These are phyloP conservation scores for Dryobota labecula DNA, from an alignment of 2,888 invertebrate genomes.

Conservation along the genomic window DNA sequence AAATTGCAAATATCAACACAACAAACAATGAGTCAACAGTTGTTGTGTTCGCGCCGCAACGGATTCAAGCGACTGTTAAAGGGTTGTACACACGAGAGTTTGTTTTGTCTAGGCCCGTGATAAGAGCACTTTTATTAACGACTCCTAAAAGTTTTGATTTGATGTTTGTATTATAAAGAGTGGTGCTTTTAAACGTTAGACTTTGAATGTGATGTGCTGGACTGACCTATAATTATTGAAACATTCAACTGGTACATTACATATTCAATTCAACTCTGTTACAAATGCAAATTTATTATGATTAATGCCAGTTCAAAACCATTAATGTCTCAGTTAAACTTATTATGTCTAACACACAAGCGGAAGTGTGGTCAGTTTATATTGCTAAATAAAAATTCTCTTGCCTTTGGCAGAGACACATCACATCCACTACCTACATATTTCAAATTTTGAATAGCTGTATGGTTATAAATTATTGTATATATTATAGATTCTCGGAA, in stretches of 20 bases:
- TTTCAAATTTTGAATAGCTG: background rate
- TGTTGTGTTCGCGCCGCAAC: conserved; percentile 60
- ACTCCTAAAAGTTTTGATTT: conserved; percentile 39
- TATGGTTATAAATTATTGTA: background rate
- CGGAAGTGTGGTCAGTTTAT: too few species aligned
- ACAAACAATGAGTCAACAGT: conserved; percentile 70
- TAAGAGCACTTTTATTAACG: conserved; percentile 37
- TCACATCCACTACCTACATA: background rate
- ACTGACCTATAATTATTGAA: too few species aligned
- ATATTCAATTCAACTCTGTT: too few species aligned
- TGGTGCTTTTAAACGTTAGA: background rate
- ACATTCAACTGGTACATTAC: too few species aligned
- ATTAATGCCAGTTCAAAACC: too few species aligned
- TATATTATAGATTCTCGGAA: background rate
- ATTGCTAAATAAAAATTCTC: background rate
- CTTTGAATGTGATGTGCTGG: background rate
- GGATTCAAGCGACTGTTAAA: conserved; percentile 58
- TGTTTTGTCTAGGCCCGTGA: conserved; percentile 25
- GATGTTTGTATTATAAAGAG: background rate
- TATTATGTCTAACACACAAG: background rate
- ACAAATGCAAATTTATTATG: too few species aligned
- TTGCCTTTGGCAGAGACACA: too few species aligned
- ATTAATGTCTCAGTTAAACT: background rate
- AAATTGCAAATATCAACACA: conserved; percentile 74
- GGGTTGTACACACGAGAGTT: conserved; percentile 35